Evolutionary conservation across 2,888 invertebrate genomes (phyloP).

Genomic region (Agonopterix arenella): DNA sequence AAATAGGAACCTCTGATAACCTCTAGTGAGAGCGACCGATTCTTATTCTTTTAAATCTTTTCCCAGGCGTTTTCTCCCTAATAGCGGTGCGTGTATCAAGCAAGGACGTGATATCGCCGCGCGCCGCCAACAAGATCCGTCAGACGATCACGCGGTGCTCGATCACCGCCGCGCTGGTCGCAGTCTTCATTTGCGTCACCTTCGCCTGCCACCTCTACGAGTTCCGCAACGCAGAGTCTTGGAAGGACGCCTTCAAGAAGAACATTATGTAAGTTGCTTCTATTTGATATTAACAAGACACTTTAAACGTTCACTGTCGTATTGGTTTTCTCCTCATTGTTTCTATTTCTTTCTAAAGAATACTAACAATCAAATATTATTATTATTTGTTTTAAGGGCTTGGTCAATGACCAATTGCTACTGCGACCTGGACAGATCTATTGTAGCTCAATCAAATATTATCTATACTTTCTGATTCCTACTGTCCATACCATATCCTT

Average conservation of each 20-base stretch:
- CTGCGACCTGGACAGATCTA: no score
- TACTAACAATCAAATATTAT: no score
- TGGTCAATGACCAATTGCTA: no score
- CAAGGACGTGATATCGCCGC: slow-evolving; percentile 88
- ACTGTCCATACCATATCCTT: no score
- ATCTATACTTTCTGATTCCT: no score
- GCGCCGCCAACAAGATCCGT: slow-evolving; percentile 90
- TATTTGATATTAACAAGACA: background rate
- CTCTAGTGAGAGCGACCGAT: no score
- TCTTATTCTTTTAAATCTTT: background rate
- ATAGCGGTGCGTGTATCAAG: slow-evolving; percentile 88
- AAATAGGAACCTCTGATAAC: no score
- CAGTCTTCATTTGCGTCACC: slow-evolving; percentile 87
- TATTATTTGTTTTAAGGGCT: no score
- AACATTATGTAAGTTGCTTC: slow-evolving; percentile 86
- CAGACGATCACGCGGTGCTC: slow-evolving; percentile 92
- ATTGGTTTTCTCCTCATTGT: background rate
- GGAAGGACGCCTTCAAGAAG: slow-evolving; percentile 85
- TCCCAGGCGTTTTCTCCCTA: slow-evolving; percentile 84
- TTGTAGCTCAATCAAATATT: no score
- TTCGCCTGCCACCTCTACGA: slow-evolving; percentile 90
- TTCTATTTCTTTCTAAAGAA: no score
- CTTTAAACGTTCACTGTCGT: background rate
- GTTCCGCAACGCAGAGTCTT: slow-evolving; percentile 83
- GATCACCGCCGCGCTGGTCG: slow-evolving; percentile 85